Conservation (phyloP, 2,797 vertebrate species). For the Cuculus canorus region DNA sequence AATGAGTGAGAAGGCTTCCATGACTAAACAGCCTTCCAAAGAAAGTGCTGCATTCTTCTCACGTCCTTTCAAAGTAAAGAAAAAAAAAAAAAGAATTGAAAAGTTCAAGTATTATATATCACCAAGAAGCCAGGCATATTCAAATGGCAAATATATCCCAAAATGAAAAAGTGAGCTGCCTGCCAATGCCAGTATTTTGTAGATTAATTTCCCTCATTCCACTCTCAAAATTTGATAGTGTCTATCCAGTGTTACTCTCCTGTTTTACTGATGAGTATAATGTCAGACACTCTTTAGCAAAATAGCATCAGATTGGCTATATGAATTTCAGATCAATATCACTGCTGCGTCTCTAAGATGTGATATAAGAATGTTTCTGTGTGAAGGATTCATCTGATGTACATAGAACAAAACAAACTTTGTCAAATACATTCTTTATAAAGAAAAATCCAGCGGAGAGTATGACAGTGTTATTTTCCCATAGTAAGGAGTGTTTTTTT, state of each 20-base stretch:
- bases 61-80: not conserved
- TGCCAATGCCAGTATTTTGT: not conserved
- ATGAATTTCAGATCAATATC: slow-evolving; percentile 7
- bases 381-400: not conserved
- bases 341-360: not conserved
- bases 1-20: not conserved
- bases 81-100: slow-evolving; percentile 8
- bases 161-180: slow-evolving; percentile 30
- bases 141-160: slow-evolving; percentile 30
- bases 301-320: not conserved
- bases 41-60: slow-evolving; percentile 36
- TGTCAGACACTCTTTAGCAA: slow-evolving; percentile 13
- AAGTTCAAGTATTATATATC: slow-evolving; percentile 45
- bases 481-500: not conserved
- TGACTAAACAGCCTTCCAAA: not conserved
- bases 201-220: not conserved
- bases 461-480: not conserved
- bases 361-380: not conserved
- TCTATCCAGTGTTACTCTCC: slow-evolving; percentile 3
- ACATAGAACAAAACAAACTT: not conserved
- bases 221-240: slow-evolving; percentile 38
- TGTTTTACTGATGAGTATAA: slow-evolving; percentile 22
- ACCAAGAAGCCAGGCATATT: slow-evolving; percentile 27
- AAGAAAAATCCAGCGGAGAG: not conserved
- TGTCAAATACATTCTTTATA: not conserved